Base-by-base conservation (phyloP, 2,797 vertebrate genomes). In the Lepus townsendii region DNA sequence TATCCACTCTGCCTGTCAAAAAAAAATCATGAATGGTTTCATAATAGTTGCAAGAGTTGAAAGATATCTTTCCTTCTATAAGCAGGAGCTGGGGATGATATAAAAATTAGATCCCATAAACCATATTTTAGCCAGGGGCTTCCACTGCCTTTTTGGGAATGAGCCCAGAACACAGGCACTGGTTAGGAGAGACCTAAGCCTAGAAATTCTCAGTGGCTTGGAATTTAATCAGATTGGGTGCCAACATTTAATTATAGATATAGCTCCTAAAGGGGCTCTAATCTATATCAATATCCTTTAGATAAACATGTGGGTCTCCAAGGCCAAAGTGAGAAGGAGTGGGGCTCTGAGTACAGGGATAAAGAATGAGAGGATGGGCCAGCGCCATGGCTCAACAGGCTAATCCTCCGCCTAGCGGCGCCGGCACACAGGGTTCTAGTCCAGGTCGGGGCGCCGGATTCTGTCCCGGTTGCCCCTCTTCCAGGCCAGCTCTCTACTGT, bases 211-310 rank as follows among this genome's bases (percentile, higher is more conserved):
- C 35, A 17, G 35, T 84, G 82, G 65, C 20, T 90, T 75, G 50
- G 24, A 90, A 83, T 95, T 85, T 79, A 90, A 85, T 95, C 85
- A 93, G n/a, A 11, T 72, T 89, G 72, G 4, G 3, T 92, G n/a
- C 90, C 73, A 94, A 84, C 63, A 85, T 50, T 95, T 85, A 88
- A 57, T 66, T 95, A 87, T 79, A 26, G 24, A 54, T 88, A 90
- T 85, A 52, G 30, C 38, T 83, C 52, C 78, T 84, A 63, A 69
- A 84, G 30, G 5, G 27, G 5, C n/a, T 88, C 32, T 78, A 87
- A 90, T 88, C 69, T 90, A 17, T 93, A 88, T 71, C 69, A 85
- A 38, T 73, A 92, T 85, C n/a, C 20, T 93, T 90, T 95, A 88
- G 65, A 84, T 32, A 88, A 93, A 90, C 68, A 88, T 75, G 27